phyloP scores from a whole-genome alignment of 2,113 vertebrate species.

The Neotoma lepida region DNA sequence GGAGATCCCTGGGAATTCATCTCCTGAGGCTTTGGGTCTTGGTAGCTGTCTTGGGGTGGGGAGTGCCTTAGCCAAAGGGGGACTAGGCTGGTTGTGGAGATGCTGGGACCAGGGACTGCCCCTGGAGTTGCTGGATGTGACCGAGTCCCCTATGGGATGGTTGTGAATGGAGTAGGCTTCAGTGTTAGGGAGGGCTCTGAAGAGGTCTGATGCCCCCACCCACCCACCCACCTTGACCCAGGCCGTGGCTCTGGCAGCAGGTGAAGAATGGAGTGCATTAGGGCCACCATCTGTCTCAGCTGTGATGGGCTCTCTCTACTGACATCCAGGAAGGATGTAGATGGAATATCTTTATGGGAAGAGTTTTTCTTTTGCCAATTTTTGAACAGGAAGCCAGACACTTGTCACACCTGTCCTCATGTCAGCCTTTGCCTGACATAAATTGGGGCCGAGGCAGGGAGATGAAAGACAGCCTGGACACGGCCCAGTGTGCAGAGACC shows the following conservation, averaged over 20 bases:
- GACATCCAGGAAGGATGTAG: constrained; percentile 59
- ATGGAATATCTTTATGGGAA: constrained; percentile 67
- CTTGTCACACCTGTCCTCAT: constrained; percentile 70
- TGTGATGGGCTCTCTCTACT: not conserved
- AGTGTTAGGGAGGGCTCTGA: accelerated
- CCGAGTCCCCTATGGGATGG: not conserved
- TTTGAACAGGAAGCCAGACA: constrained; percentile 63
- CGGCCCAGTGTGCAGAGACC: not conserved
- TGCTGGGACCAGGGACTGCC: not conserved
- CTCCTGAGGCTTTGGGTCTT: not conserved
- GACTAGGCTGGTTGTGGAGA: not conserved
- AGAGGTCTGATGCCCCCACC: not conserved
- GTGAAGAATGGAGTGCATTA: constrained; percentile 46
- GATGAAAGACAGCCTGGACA: constrained; percentile 63
- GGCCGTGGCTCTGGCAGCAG: not conserved
- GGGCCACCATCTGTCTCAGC: constrained; percentile 41
- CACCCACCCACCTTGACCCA: not conserved
- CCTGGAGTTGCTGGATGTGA: not conserved
- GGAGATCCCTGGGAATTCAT: not conserved
- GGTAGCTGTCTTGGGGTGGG: not conserved
- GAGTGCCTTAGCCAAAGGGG: not conserved
- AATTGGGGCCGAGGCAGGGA: constrained; percentile 41
- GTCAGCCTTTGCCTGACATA: constrained; percentile 76
- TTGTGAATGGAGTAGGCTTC: not conserved
- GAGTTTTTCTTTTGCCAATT: constrained; percentile 72